A percentile compares a stretch with the other conserved stretches of the same genome.
phyloP scores from a whole-genome alignment of 37 sponge, comb jelly and placozoan genomes.

The Tethya wilhelma region DNA sequence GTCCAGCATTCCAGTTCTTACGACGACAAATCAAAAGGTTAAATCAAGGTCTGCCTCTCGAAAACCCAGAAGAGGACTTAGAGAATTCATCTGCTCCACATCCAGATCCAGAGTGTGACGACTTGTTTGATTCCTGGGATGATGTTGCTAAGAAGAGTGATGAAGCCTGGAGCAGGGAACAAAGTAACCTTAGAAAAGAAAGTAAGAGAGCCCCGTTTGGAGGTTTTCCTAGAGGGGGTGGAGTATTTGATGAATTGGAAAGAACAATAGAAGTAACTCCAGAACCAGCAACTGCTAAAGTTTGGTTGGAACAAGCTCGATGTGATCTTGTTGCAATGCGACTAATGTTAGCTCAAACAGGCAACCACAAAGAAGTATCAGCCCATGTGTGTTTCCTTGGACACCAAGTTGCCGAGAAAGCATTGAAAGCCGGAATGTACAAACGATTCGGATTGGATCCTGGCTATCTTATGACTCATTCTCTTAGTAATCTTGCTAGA shows the following conservation, averaged over 20 bases:
- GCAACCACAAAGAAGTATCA: too few species aligned
- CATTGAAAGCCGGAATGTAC: conserved; percentile 64
- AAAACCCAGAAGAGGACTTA: too few species aligned
- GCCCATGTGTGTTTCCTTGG: conserved; percentile 30
- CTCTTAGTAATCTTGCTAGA: background rate
- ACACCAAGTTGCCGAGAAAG: conserved; percentile 57
- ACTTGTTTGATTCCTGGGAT: background rate
- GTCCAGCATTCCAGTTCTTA: conserved; percentile 20
- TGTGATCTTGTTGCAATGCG: conserved; percentile 23
- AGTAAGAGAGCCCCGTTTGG: too few species aligned
- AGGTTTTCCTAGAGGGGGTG: too few species aligned
- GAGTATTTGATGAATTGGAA: too few species aligned
- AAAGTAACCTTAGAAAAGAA: too few species aligned
- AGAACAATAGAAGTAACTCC: too few species aligned
- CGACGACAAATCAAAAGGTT: too few species aligned
- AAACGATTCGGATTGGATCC: background rate
- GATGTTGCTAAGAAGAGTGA: too few species aligned
- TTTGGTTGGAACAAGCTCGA: conserved; percentile 52
- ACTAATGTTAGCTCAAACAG: background rate
- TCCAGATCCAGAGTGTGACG: background rate
- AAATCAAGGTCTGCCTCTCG: too few species aligned
- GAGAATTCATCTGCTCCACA: too few species aligned
- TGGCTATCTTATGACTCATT: background rate
- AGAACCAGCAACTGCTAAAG: conserved; percentile 12
- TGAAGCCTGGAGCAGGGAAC: too few species aligned